Base-by-base conservation (phyloP, 2,113 vertebrate genomes). In the Nothoprocta perdicaria region DNA sequence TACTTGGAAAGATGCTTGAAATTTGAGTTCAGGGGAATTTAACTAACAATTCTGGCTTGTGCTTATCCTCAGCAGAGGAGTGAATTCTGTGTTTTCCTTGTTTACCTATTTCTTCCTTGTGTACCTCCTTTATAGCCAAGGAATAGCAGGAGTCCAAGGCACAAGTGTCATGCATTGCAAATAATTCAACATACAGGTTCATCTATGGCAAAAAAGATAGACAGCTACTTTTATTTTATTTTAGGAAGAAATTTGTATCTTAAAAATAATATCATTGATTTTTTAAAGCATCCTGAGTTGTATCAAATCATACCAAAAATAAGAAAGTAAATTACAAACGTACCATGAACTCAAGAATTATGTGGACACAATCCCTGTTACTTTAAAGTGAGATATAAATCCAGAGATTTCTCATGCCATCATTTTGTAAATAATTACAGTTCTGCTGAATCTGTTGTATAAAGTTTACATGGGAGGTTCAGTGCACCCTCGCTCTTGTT, bases 381-480 rank as follows among this genome's bases (percentile, higher is more conserved):
- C 97, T 96, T 98, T 95, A 97, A 97, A 93, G 96, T 97, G 97
- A 97, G 97, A 98, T 98, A 97, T 97, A 98, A 98, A 97, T 98
- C 97, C 97, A 97, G 98, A 98, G 98, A 98, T 98, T 98, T 98
- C 98, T 98, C 98, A 98, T 98, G 98, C 98, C 97, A 98, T 97
- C 97, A 98, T 98, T 99, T 98, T 98, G 98, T 99, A 99, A 99
- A 99, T 99, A 99, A 99, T 99, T 99, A 99, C 97, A 99, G 98
- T 99, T 99, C 98, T 98, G 99, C 98, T 98, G 98, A 99, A 98
- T 98, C 98, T 98, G 98, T 99, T 99, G 98, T 98, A 98, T 98
- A 99, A 99, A 99, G 99, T 99, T 99, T 99, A 99, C 98, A 98
- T 98, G 98, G 98, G 98, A 99, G 98, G 98, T 99, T 99, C 99